phyloP scores from a whole-genome alignment of 1,140 invertebrate species.

The Penaeus indicus region DNA sequence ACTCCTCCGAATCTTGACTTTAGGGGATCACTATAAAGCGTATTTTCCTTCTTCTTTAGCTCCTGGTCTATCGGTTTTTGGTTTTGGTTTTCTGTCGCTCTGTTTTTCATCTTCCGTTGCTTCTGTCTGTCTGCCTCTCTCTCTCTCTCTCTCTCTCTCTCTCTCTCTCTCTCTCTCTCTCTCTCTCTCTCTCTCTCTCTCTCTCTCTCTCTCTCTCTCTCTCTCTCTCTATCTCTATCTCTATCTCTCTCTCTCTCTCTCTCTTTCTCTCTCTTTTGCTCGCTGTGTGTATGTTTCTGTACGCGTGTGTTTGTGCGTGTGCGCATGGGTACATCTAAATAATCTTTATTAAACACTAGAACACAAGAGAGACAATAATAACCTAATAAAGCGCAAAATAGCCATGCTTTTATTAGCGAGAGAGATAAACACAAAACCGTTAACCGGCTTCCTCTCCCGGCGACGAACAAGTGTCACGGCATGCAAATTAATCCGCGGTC shows the following conservation, averaged over 20 bases:
- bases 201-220: conserved; percentile 25
- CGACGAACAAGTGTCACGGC: no score
- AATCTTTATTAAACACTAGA: not conserved
- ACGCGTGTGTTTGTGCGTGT: not conserved
- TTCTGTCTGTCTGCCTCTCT: not conserved
- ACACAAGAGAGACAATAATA: not conserved
- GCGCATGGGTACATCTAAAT: not conserved
- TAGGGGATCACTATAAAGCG: no score
- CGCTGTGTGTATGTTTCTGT: not conserved
- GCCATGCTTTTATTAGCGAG: no score
- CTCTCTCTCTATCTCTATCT: conserved; percentile 18
- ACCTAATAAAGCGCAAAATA: no score
- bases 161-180: conserved; percentile 16
- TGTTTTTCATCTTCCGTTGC: not conserved
- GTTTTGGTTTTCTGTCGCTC: not conserved
- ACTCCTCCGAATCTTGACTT: not conserved
- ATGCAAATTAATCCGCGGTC: no score
- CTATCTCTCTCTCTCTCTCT: conserved; percentile 13
- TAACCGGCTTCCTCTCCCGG: no score
- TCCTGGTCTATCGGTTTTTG: not conserved
- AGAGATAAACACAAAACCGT: no score
- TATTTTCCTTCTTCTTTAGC: not conserved
- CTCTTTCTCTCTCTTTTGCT: not conserved
- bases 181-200: conserved; percentile 25
- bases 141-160: conserved; percentile 14